Percentiles rank a stretch among this genome's conserved stretches.
Conservation (phyloP, 2,797 vertebrate species). For the Bradypodion ventrale region DNA sequence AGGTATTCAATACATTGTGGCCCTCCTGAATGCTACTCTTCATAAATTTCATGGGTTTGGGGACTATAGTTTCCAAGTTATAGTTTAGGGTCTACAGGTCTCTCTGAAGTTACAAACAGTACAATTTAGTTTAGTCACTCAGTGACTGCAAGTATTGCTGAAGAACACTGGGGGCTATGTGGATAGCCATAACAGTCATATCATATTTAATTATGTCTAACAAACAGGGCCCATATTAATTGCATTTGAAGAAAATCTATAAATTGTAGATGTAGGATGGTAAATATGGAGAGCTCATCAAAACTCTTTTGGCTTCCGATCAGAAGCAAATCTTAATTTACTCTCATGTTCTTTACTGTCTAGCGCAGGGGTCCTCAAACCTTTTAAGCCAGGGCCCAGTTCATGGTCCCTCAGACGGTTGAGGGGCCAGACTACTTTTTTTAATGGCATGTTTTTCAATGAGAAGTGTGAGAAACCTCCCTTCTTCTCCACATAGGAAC, state of each 20-base stretch:
- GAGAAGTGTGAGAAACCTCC: too few relatives aligned
- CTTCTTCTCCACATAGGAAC: too few relatives aligned
- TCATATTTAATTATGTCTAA: not conserved
- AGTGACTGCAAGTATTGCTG: not conserved
- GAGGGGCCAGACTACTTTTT: too few relatives aligned
- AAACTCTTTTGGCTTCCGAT: not conserved
- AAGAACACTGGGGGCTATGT: not conserved
- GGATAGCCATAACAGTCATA: not conserved
- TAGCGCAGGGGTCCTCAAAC: too few relatives aligned
- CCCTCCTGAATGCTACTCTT: conserved; percentile 40
- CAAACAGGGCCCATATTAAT: not conserved
- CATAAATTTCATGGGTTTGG: conserved; percentile 25
- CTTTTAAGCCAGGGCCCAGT: too few relatives aligned
- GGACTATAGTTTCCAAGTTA: not conserved
- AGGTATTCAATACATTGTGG: conserved; percentile 72
- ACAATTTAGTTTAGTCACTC: not conserved
- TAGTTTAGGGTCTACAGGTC: not conserved
- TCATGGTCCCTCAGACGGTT: too few relatives aligned
- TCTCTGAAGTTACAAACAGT: not conserved
- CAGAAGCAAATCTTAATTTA: not conserved
- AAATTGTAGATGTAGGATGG: not conserved
- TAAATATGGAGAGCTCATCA: not conserved
- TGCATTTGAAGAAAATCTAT: not conserved
- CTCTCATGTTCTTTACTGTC: not conserved
- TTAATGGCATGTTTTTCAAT: too few relatives aligned